Conservation (phyloP, 2,113 vertebrate genomes). For the Neofelis nebulosa region DNA sequence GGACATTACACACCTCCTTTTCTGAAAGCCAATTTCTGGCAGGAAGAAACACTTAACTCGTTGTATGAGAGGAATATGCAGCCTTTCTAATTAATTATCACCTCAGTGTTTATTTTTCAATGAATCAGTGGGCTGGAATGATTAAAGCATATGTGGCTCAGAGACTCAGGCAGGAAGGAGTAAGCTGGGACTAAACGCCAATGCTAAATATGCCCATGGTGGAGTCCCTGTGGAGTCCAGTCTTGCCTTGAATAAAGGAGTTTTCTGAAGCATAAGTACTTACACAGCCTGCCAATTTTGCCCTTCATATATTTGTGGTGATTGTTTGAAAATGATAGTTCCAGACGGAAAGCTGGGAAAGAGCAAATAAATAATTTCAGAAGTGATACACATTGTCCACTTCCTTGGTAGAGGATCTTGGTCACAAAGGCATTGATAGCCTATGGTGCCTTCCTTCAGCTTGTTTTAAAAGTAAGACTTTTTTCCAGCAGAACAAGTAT, state of each 20-base stretch:
- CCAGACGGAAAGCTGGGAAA: slow-evolving; percentile 1
- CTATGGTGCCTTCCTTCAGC: not conserved
- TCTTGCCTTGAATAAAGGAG: not conserved
- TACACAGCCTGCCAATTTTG: not conserved
- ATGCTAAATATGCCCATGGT: not conserved
- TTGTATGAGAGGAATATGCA: slow-evolving; percentile 32
- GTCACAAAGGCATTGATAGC: not conserved
- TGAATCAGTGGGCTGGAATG: slow-evolving; percentile 50
- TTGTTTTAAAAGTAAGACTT: not conserved
- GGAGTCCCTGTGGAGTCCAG: not conserved
- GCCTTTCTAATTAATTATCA: slow-evolving; percentile 75
- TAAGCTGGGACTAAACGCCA: not conserved
- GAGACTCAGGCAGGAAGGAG: slow-evolving; percentile 27
- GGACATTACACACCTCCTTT: not conserved
- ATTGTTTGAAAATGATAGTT: not conserved
- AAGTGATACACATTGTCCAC: not conserved
- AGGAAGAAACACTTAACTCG: slow-evolving; percentile 40
- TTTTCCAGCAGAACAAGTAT: not conserved
- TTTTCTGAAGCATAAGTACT: not conserved
- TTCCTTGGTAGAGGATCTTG: not conserved
- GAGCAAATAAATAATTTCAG: not conserved
- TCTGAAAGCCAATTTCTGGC: slow-evolving; percentile 6
- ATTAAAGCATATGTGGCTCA: slow-evolving; percentile 24
- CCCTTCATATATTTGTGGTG: not conserved
- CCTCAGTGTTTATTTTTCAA: slow-evolving; percentile 68